Conservation (phyloP, 1,140 invertebrate species). For the Dufourea novaeangliae region DNA sequence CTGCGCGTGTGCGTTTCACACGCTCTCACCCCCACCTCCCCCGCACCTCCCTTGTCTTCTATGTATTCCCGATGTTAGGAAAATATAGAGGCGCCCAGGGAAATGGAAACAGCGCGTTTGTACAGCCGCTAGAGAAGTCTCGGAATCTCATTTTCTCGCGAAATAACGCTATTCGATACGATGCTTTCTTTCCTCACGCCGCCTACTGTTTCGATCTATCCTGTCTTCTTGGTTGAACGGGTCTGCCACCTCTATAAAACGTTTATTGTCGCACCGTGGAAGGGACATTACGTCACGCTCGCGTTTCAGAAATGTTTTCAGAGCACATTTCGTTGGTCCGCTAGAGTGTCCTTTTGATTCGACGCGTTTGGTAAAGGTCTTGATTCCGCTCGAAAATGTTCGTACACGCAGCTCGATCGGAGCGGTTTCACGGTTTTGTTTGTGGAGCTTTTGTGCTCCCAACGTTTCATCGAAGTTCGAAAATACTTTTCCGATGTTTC, state of each 20-base stretch:
- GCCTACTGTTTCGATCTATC: too few relatives aligned
- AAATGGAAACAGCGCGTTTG: slow-evolving; percentile 6
- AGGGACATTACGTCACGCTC: slow-evolving; percentile 5
- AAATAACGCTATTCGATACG: slow-evolving; percentile 21
- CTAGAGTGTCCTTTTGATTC: not conserved
- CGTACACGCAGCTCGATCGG: not conserved
- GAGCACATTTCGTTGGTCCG: not conserved
- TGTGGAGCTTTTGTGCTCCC: not conserved
- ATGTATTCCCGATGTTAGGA: not conserved
- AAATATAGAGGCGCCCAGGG: slow-evolving; percentile 13
- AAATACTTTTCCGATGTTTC: not conserved
- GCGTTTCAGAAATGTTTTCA: not conserved
- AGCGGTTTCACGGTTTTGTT: not conserved
- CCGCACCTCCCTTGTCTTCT: too few relatives aligned
- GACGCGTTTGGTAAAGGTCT: not conserved
- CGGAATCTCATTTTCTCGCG: slow-evolving; percentile 34
- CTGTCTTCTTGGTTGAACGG: not conserved
- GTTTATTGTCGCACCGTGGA: slow-evolving; percentile 24
- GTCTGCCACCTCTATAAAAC: not conserved
- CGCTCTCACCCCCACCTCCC: not conserved
- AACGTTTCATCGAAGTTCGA: not conserved
- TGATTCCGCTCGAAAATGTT: slow-evolving; percentile 2
- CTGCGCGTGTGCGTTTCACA: not conserved
- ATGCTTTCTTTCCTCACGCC: not conserved
- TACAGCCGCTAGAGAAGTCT: not conserved